phyloP scores from a whole-genome alignment of 1,140 invertebrate species.

The Trichoplusia ni region DNA sequence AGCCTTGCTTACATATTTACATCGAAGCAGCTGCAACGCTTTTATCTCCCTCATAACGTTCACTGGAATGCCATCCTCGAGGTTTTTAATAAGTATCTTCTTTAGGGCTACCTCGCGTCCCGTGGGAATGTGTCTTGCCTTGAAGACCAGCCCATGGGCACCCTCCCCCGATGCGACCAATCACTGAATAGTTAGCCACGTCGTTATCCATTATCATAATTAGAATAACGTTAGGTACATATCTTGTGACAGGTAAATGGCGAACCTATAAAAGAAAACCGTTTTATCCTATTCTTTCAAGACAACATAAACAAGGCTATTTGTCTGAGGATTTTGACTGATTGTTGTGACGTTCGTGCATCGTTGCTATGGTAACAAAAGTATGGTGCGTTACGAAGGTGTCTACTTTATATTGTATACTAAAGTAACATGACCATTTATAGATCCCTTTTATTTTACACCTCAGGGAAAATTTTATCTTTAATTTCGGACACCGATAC shows the following conservation, averaged over 20 bases:
- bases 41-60: conserved; percentile 96
- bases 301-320: too few species aligned
- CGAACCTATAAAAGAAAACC: too few species aligned
- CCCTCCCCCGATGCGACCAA: conserved; percentile 96
- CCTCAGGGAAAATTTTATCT: too few species aligned
- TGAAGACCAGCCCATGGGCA: conserved; percentile 95
- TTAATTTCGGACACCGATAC: too few species aligned
- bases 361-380: conserved; percentile 6
- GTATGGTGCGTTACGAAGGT: too few species aligned
- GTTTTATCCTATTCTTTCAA: too few species aligned
- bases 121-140: conserved; percentile 86
- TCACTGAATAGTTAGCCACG: conserved; percentile 81
- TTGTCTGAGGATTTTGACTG: too few species aligned
- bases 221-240: too few species aligned
- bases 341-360: conserved; percentile 20
- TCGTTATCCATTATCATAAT: conserved; percentile 57
- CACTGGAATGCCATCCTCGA: conserved; percentile 92
- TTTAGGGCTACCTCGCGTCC: conserved; percentile 92
- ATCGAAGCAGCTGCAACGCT: conserved; percentile 92
- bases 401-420: too few species aligned
- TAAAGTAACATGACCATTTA: too few species aligned
- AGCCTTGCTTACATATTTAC: conserved; percentile 90
- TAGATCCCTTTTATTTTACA: too few species aligned
- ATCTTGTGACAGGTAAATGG: too few species aligned
- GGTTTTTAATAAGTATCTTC: conserved; percentile 90